Percentiles rank a stretch among this genome's conserved stretches.
These are phyloP conservation scores for Rhea pennata DNA, from an alignment of 2,113 vertebrate species.

Conservation along the genomic window DNA sequence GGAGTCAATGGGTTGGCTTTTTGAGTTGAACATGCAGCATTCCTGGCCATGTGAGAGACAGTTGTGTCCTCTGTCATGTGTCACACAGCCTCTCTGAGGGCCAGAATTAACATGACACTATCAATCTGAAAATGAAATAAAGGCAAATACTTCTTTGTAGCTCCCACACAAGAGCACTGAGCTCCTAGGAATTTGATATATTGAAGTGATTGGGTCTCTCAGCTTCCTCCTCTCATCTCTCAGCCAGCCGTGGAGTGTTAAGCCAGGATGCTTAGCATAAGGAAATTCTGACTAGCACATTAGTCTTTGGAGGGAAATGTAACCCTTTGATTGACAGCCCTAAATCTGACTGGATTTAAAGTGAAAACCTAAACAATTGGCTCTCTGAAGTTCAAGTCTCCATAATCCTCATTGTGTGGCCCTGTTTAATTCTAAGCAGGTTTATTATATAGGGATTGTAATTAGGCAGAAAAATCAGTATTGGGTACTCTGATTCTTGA, in stretches of 20 bases:
- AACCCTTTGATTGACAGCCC: conserved; percentile 42
- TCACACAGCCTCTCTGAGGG: neutral
- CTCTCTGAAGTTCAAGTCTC: neutral
- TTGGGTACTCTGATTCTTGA: neutral
- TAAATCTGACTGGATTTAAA: conserved; percentile 10
- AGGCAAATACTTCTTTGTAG: neutral
- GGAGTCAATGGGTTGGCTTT: neutral
- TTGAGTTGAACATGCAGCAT: neutral
- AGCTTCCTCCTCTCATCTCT: neutral
- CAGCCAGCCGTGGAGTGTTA: neutral
- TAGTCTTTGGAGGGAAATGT: conserved; percentile 23
- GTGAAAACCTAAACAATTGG: neutral
- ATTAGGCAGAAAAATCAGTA: neutral
- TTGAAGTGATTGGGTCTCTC: accelerated
- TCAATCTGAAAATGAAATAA: neutral
- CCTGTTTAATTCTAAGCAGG: neutral
- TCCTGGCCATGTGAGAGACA: neutral
- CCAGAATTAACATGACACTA: neutral
- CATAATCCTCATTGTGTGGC: neutral
- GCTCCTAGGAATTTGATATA: neutral
- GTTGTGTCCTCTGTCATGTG: neutral
- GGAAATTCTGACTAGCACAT: conserved; percentile 7
- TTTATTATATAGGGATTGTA: neutral
- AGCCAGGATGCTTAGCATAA: neutral
- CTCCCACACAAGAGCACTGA: neutral